Evolutionary conservation across 2,113 vertebrate species (phyloP), one percentile per base, ranked within the genome.

Genomic region (Scalopus aquaticus): DNA sequence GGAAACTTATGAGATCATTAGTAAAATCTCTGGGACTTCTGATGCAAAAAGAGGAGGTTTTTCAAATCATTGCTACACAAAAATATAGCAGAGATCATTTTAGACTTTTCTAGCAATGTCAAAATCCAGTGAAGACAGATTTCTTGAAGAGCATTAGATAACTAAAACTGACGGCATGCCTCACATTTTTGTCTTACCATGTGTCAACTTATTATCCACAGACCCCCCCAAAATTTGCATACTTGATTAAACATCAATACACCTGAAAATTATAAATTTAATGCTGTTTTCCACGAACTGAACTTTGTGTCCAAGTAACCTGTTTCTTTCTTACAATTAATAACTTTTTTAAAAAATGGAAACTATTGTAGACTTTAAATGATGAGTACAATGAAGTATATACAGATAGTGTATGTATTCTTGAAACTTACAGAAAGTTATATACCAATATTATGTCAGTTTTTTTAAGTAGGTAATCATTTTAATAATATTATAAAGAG

Each of bases 1-100:
- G 44, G 74, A 97, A 97, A 95, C 49, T 76, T 70, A 70, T 74
- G 81, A 65, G 9, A 12, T 95, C 69, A 30, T 90, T 97, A 95
- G 77, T 97, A 90, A 97, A 97, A 94, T 46, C 9, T 92, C 30
- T 60, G 96, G 7, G 54, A 79, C 32, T 95, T 17, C 70, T 78
- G 30, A 54, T 65, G 56, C 32, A 15, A 64, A 49, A 46, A 80
- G 56, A 30, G 76, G 26, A 7, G 74, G 13, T 72, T n/a, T n/a
- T n/a, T 6, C 26, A 91, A 95, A 94, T 93, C 51, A 86, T 96
- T 39, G 35, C 15, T 54, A 32, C 42, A 58, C 30, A 90, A 70
- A n/a, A 84, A 94, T 80, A 91, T 17, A 82, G 15, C n/a, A 90
- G 0, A n/a, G 11, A 79, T 65, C 12, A 70, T 58, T 89, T 51